A percentile compares a stretch with the other conserved stretches of the same genome.
phyloP scores from a whole-genome alignment of 2,113 vertebrate species.

The Haemorhous mexicanus region DNA sequence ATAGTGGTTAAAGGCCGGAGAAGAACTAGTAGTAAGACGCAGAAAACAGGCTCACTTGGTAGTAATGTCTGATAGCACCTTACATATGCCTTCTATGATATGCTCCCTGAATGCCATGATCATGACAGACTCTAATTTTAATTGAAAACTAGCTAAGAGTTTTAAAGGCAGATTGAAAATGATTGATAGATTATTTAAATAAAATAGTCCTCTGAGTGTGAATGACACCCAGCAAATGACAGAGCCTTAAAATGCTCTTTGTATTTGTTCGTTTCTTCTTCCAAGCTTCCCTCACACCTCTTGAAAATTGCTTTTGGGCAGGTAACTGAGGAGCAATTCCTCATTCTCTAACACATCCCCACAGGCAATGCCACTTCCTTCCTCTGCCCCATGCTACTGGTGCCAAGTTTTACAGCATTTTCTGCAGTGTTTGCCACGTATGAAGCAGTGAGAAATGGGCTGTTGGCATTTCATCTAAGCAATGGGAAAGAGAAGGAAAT shows the following conservation, averaged over 20 bases:
- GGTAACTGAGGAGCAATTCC: background rate
- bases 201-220: background rate
- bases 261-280: background rate
- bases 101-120: background rate
- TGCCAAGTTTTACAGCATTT: background rate
- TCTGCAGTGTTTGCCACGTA: background rate
- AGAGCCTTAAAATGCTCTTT: background rate
- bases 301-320: background rate
- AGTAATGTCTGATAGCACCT: background rate
- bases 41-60: background rate
- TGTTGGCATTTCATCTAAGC: background rate
- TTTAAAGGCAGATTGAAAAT: slow-evolving; percentile 11
- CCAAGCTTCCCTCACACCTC: background rate
- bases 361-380: background rate
- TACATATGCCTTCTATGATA: background rate
- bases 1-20: background rate
- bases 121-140: background rate
- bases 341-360: background rate
- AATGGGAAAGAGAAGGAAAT: slow-evolving; percentile 18
- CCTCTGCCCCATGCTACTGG: background rate
- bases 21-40: background rate
- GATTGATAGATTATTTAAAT: background rate
- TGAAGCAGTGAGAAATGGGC: background rate
- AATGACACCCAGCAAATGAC: background rate
- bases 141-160: background rate